These are phyloP conservation scores for Peromyscus melanophrys DNA, from an alignment of 2,797 vertebrate genomes.

Conservation along the genomic window DNA sequence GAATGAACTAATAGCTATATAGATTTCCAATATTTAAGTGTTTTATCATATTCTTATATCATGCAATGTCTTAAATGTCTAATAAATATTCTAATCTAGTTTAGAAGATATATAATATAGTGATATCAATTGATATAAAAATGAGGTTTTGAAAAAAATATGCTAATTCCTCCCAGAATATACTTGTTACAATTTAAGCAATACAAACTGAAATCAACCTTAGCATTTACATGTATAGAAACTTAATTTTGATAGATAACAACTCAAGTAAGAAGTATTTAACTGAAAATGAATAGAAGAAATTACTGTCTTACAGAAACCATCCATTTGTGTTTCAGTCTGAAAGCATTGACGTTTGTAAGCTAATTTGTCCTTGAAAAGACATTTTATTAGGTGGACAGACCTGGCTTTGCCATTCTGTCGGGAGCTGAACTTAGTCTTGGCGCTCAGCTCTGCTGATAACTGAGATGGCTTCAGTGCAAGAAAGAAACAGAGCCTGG, in stretches of 20 bases:
- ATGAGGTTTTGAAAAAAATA: not conserved
- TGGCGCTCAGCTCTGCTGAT: not conserved
- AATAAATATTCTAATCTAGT: not conserved
- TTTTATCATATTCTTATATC: not conserved
- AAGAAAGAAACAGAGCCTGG: not conserved
- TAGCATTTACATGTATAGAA: not conserved
- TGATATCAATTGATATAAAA: not conserved
- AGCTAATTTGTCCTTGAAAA: not conserved
- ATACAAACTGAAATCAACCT: not conserved
- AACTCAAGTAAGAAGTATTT: slow-evolving; percentile 22
- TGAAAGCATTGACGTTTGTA: not conserved
- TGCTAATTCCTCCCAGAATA: not conserved
- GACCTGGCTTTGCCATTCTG: not conserved
- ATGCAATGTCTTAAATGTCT: not conserved
- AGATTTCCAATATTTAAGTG: not conserved
- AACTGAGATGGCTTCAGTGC: not conserved
- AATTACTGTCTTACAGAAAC: not conserved
- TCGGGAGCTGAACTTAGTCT: not conserved
- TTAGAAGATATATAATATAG: slow-evolving; percentile 1
- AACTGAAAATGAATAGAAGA: not conserved
- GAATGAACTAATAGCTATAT: not conserved
- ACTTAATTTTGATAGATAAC: not conserved
- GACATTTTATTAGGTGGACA: not conserved
- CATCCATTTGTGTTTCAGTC: not conserved
- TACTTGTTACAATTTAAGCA: not conserved